Conservation (phyloP, 2,113 vertebrate genomes). For the Cariama cristata region DNA sequence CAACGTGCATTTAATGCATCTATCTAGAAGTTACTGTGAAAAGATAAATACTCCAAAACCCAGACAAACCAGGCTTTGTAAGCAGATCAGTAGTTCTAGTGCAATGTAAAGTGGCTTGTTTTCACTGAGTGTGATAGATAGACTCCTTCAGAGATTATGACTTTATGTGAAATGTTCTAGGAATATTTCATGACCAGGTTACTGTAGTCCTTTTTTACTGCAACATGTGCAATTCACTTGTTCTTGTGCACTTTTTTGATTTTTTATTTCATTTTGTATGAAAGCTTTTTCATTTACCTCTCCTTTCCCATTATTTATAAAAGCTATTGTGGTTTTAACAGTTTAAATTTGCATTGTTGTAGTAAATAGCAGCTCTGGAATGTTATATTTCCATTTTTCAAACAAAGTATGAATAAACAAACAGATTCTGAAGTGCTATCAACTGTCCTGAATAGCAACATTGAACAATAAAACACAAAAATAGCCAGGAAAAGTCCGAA, state of each 20-base stretch:
- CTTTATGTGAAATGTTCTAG: slow-evolving; percentile 22
- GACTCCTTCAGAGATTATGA: background rate
- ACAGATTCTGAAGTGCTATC: slow-evolving; percentile 7
- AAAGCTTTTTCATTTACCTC: slow-evolving; percentile 55
- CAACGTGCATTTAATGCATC: background rate
- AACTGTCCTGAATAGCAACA: background rate
- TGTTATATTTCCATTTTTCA: slow-evolving; percentile 4
- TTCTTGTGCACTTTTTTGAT: slow-evolving; percentile 60
- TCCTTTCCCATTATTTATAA: slow-evolving; percentile 58
- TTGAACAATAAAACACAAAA: background rate
- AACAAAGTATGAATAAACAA: slow-evolving; percentile 37
- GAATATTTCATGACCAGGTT: slow-evolving; percentile 42
- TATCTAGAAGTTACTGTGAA: slow-evolving; percentile 26
- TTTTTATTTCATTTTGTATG: slow-evolving; percentile 66
- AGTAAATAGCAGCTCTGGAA: slow-evolving; percentile 27
- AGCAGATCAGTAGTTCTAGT: background rate
- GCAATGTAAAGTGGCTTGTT: background rate
- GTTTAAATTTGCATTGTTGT: slow-evolving; percentile 17
- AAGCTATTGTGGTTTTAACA: slow-evolving; percentile 17
- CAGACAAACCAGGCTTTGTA: slow-evolving; percentile 6
- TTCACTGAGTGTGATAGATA: background rate
- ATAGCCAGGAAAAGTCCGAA: background rate
- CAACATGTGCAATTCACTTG: slow-evolving; percentile 62
- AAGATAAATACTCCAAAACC: background rate
- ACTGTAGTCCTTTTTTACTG: slow-evolving; percentile 48